Conservation (phyloP, 2,888 invertebrate species). For the Chaetogeoica ovagalla region DNA sequence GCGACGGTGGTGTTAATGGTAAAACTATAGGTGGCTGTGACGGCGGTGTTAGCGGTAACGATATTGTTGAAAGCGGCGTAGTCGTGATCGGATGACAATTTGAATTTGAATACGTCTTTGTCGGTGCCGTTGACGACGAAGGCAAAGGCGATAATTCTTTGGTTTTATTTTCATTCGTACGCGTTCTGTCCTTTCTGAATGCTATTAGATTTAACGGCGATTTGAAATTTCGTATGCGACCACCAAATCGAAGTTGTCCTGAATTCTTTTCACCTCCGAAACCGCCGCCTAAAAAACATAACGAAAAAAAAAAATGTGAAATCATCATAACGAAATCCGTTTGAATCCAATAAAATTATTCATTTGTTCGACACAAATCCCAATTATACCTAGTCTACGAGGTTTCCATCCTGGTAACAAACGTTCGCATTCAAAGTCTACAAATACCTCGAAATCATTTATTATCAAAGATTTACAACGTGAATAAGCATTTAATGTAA, state of each 20-base stretch:
- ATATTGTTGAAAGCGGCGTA: neutral
- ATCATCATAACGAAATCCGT: too few species aligned
- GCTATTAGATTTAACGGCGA: conserved; percentile 63
- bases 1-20: conserved; percentile 20
- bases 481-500: conserved; percentile 67
- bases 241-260: conserved; percentile 85
- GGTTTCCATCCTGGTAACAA: conserved; percentile 79
- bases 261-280: conserved; percentile 84
- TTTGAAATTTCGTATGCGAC: conserved; percentile 75
- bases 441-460: conserved; percentile 72
- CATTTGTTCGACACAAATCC: neutral
- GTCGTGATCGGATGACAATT: neutral
- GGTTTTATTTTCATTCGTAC: neutral
- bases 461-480: conserved; percentile 63
- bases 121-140: neutral
- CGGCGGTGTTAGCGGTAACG: conserved; percentile 22
- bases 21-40: neutral
- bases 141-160: neutral
- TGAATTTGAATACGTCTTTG: neutral
- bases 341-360: too few species aligned
- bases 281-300: conserved; percentile 74
- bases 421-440: conserved; percentile 77
- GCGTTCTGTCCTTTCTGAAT: neutral
- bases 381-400: conserved; percentile 68
- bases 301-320: neutral